A percentile compares a stretch with the other conserved stretches of the same genome.
Evolutionary conservation across 2,797 vertebrate species (phyloP).

Genomic region (Tragelaphus eurycerus): DNA sequence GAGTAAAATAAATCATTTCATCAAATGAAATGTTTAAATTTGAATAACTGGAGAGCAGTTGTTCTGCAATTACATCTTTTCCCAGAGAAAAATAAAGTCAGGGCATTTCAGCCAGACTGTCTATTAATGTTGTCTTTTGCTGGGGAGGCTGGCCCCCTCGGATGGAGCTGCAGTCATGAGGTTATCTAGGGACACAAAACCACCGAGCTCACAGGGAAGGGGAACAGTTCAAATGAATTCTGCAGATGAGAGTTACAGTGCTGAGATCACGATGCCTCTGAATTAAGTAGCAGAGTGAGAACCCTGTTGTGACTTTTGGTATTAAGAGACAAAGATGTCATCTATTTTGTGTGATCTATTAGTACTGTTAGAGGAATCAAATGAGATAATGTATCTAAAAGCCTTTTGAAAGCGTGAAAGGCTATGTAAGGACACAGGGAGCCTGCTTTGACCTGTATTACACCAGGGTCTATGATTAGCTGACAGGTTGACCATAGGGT

Average conservation of each 20-base stretch:
- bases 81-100: slow-evolving; percentile 8
- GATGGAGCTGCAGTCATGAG: not conserved
- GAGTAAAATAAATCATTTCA: not conserved
- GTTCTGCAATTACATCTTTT: slow-evolving; percentile 37
- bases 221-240: not conserved
- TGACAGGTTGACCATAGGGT: not conserved
- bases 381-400: slow-evolving; percentile 19
- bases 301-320: slow-evolving; percentile 50
- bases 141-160: not conserved
- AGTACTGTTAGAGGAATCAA: slow-evolving; percentile 30
- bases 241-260: not conserved
- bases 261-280: not conserved
- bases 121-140: not conserved
- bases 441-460: not conserved
- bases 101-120: not conserved
- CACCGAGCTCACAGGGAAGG: not conserved
- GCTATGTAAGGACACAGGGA: not conserved
- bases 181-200: not conserved
- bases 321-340: slow-evolving; percentile 46
- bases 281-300: slow-evolving; percentile 43
- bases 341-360: slow-evolving; percentile 49
- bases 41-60: not conserved
- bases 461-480: not conserved
- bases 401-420: not conserved
- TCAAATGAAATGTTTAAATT: slow-evolving; percentile 47